A percentile compares a stretch with the other conserved stretches of the same genome.
phyloP scores from a whole-genome alignment of 2,888 invertebrate species.

The Plagodis dolabraria region DNA sequence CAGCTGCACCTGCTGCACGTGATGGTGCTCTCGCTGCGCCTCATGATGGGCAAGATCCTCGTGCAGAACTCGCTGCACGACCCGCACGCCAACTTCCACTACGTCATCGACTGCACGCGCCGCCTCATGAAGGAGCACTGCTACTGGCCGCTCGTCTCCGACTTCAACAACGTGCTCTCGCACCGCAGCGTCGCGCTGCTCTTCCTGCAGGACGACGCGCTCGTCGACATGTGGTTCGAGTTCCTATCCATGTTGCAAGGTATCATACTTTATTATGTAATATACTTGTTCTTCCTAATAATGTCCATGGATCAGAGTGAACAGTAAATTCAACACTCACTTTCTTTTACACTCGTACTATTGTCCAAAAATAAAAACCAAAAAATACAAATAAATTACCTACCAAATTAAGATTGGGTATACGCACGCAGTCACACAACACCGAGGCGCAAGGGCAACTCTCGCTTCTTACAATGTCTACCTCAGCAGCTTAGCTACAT shows the following conservation, averaged over 20 bases:
- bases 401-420: too few species aligned
- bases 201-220: constrained; percentile 94
- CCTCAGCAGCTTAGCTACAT: too few species aligned
- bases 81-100: constrained; percentile 92
- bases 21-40: constrained; percentile 94
- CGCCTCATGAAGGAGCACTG: constrained; percentile 98
- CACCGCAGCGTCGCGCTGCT: constrained; percentile 95
- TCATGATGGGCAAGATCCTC: constrained; percentile 97
- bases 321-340: too few species aligned
- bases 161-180: constrained; percentile 97
- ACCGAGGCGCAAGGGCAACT: too few species aligned
- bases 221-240: constrained; percentile 98
- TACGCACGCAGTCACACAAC: too few species aligned
- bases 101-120: constrained; percentile 96
- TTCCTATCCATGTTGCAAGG: constrained; percentile 98
- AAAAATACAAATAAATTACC: too few species aligned
- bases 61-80: constrained; percentile 94
- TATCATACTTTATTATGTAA: too few species aligned
- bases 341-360: too few species aligned
- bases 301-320: too few species aligned
- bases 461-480: too few species aligned
- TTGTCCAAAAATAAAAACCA: too few species aligned
- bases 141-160: constrained; percentile 98
- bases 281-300: too few species aligned
- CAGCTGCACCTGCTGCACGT: constrained; percentile 95